Conservation (phyloP, 1,140 invertebrate species). For the Dysdera silvatica region DNA sequence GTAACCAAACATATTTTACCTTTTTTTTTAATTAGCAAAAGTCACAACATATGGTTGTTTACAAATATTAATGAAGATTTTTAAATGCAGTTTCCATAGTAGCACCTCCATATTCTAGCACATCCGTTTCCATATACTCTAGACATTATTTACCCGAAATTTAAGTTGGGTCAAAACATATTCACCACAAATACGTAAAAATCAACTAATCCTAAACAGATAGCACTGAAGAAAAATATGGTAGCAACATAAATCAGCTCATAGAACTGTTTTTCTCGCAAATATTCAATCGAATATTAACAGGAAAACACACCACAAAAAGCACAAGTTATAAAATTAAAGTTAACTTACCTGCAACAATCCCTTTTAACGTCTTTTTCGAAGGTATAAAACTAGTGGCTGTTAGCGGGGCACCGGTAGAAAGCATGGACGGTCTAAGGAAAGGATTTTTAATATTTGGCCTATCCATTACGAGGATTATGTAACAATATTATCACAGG, state of each 20-base stretch:
- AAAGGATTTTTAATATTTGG: constrained; percentile 21
- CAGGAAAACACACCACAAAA: not conserved
- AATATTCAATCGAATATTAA: not conserved
- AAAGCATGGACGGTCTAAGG: constrained; percentile 9
- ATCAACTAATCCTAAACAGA: not conserved
- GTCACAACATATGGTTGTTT: no score
- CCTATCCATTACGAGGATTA: constrained; percentile 18
- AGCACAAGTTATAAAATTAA: not conserved
- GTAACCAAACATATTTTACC: no score
- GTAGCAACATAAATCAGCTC: not conserved
- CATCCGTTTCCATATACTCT: no score
- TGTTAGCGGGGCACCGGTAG: constrained; percentile 34
- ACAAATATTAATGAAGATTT: no score
- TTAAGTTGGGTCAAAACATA: not conserved
- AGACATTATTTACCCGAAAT: no score
- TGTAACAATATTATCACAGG: no score
- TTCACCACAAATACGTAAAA: not conserved
- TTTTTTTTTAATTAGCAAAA: no score
- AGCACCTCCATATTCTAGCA: no score
- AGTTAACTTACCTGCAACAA: constrained; percentile 60
- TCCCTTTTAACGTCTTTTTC: constrained; percentile 62
- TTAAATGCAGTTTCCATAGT: no score
- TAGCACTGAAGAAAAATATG: not conserved
- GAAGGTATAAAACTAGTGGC: constrained; percentile 43
- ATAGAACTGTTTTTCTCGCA: not conserved